These are phyloP conservation scores for Drosophila gunungcola DNA, from an alignment of 1,140 invertebrate species.

Conservation along the genomic window DNA sequence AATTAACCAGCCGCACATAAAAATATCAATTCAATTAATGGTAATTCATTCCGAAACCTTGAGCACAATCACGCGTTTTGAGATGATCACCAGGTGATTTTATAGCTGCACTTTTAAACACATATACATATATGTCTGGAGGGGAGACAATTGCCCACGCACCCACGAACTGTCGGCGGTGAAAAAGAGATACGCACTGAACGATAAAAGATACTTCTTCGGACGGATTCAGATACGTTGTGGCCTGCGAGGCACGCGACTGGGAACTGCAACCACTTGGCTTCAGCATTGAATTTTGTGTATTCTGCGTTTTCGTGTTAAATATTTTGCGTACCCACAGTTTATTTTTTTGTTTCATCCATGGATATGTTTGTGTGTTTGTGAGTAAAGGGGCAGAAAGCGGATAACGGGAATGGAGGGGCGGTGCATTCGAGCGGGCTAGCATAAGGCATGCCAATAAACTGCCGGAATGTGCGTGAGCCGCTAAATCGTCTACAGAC, in stretches of 20 bases:
- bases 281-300: conserved; percentile 50
- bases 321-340: conserved; percentile 75
- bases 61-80: conserved; percentile 41
- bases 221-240: conserved; percentile 63
- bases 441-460: conserved; percentile 71
- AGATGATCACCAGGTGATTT: conserved; percentile 42
- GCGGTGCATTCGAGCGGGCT: conserved; percentile 29
- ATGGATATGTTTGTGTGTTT: conserved; percentile 12
- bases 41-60: conserved; percentile 33
- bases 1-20: conserved; percentile 38
- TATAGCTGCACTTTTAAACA: conserved; percentile 11
- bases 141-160: not conserved
- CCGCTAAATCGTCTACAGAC: conserved; percentile 55
- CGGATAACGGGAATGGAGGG: conserved; percentile 1
- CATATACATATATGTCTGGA: not conserved
- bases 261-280: conserved; percentile 77
- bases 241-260: conserved; percentile 74
- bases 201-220: conserved; percentile 25
- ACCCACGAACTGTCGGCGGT: conserved; percentile 16
- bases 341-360: conserved; percentile 67
- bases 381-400: not conserved
- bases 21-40: conserved; percentile 34
- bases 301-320: conserved; percentile 71
- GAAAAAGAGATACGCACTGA: conserved; percentile 31
- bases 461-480: conserved; percentile 70